Percentiles rank a stretch among this genome's conserved stretches.
These are phyloP conservation scores for Ceuthmochares aereus DNA, from an alignment of 2,113 vertebrate species.

Conservation along the genomic window DNA sequence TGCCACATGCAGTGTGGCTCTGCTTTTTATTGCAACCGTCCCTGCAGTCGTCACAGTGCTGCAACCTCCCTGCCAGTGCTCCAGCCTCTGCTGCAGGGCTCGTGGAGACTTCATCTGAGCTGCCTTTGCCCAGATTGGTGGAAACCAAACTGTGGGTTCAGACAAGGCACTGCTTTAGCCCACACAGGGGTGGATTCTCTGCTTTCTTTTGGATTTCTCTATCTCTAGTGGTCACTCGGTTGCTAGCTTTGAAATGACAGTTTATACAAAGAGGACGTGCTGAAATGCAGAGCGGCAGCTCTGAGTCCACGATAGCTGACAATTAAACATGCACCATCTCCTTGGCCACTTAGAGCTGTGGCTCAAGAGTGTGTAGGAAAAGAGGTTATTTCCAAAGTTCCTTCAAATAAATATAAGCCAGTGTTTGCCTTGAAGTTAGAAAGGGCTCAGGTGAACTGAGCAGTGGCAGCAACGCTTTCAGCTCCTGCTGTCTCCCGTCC, in stretches of 20 bases:
- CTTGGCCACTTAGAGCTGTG: not conserved
- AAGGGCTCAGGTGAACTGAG: not conserved
- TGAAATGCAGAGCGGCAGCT: not conserved
- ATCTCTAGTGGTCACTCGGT: not conserved
- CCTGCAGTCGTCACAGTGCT: accelerated
- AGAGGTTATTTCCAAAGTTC: not conserved
- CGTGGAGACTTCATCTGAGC: not conserved
- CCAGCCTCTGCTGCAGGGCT: not conserved
- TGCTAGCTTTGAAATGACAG: not conserved
- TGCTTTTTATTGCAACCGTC: accelerated
- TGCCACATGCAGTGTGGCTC: accelerated
- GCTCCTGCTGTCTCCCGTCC: not conserved
- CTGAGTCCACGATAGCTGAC: not conserved
- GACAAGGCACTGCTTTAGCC: not conserved
- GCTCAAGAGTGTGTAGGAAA: not conserved
- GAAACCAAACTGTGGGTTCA: not conserved
- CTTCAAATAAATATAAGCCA: constrained; percentile 51
- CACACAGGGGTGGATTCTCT: not conserved
- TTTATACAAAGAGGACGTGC: accelerated
- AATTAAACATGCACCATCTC: not conserved
- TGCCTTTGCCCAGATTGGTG: not conserved
- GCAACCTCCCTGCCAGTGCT: not conserved
- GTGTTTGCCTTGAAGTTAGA: constrained; percentile 31
- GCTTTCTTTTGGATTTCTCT: not conserved
- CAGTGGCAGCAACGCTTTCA: not conserved